Conservation (phyloP, 2,888 invertebrate species). For the Hyles lineata region DNA sequence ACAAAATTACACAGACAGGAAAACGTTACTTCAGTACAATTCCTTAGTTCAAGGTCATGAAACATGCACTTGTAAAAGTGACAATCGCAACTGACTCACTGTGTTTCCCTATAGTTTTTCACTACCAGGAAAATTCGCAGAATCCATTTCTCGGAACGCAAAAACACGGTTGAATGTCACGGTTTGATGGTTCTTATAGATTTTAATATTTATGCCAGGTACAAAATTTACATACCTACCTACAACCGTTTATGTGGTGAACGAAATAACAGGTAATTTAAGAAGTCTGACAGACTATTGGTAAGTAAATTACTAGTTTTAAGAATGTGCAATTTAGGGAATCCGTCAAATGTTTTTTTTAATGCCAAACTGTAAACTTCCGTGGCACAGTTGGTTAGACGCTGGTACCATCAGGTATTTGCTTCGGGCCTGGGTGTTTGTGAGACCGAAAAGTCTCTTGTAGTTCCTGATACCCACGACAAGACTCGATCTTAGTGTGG, state of each 20-base stretch:
- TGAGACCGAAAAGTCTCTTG: too few relatives aligned
- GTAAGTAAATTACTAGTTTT: too few relatives aligned
- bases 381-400: too few relatives aligned
- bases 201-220: neutral
- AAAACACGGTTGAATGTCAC: neutral
- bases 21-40: neutral
- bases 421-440: too few relatives aligned
- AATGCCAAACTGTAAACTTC: too few relatives aligned
- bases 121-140: slow-evolving; percentile 45
- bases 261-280: too few relatives aligned
- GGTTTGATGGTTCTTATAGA: neutral
- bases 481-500: too few relatives aligned
- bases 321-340: too few relatives aligned
- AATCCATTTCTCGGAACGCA: slow-evolving; percentile 8
- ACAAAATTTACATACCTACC: neutral
- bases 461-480: too few relatives aligned
- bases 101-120: slow-evolving; percentile 47
- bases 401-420: too few relatives aligned
- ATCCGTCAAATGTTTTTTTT: too few relatives aligned
- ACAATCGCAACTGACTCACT: neutral
- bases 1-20: neutral
- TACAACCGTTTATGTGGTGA: neutral
- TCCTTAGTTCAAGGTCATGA: neutral
- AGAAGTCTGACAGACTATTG: too few relatives aligned
- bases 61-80: slow-evolving; percentile 1